Evolutionary conservation across 2,113 vertebrate genomes (phyloP), one percentile per base, ranked within the genome.

Genomic region (Glareola pratincola): DNA sequence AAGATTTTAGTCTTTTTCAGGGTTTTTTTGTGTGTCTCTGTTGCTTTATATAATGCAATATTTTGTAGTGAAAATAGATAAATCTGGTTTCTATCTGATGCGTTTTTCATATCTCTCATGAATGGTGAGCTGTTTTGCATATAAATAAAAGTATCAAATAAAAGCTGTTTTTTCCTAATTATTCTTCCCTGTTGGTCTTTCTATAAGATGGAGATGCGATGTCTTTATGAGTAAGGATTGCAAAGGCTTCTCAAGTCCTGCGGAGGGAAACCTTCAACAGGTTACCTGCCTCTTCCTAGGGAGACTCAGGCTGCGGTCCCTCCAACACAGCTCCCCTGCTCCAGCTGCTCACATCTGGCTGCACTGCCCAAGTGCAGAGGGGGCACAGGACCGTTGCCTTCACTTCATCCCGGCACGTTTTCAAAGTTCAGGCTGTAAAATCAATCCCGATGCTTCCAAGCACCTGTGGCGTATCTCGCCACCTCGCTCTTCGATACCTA

Each of bases 1-100:
- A 99, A 99, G 99, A 99, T 99, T 98, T 98, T 98, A 99, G 99
- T 99, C 98, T 99, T 98, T 99, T 99, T 99, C 99, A 99, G 99
- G 99, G 98, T 99, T 98, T 98, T 98, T 98, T 97, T 98, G 98
- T 99, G 98, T 98, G 99, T 99, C 98, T 99, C 98, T 98, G 98
- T 99, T 99, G 98, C 98, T 99, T 99, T 99, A 98, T 99, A 98
- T 98, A 98, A 99, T 98, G 99, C 98, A 98, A 98, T 99, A 99
- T 99, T 99, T 99, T 99, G 99, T 99, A 99, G 99, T 99, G 99
- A 98, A 97, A 99, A 98, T 98, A 99, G 98, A 99, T 96, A 99
- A 98, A 98, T 98, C 99, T 99, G 98, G 99, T 99, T 99, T 99
- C 98, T 99, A 99, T 99, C 98, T 97, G 98, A 99, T 97, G 97